A percentile compares a stretch with the other conserved stretches of the same genome.
phyloP scores from a whole-genome alignment of 1,140 invertebrate species.

The Leptoteleia sp. region DNA sequence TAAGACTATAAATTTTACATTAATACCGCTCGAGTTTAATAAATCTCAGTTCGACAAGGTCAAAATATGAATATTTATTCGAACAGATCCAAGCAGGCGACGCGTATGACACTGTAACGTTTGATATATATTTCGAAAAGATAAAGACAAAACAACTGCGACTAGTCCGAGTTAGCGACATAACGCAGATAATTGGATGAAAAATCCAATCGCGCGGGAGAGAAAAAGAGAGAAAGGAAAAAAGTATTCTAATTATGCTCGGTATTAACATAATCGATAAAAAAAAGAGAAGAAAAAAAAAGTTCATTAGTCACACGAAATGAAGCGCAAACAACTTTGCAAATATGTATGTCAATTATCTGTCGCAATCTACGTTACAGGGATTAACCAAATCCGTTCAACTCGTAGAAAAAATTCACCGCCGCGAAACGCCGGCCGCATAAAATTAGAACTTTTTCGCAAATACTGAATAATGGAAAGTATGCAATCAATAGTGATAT shows the following conservation, averaged over 20 bases:
- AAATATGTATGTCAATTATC: background rate
- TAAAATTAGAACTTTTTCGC: conserved; percentile 1
- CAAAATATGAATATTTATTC: conserved; percentile 16
- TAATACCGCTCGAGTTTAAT: conserved; percentile 12
- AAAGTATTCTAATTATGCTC: too few relatives aligned
- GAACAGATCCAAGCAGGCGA: background rate
- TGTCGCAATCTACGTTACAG: background rate
- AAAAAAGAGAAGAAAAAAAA: too few relatives aligned
- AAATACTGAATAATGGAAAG: conserved; percentile 5
- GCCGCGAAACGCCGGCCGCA: too few relatives aligned
- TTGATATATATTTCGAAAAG: background rate
- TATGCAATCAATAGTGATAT: conserved; percentile 1
- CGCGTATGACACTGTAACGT: background rate
- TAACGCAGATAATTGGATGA: too few relatives aligned
- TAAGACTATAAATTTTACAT: background rate
- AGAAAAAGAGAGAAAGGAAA: too few relatives aligned
- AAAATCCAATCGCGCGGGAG: too few relatives aligned
- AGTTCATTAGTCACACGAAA: too few relatives aligned
- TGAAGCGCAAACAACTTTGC: too few relatives aligned
- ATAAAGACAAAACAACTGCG: too few relatives aligned
- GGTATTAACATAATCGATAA: too few relatives aligned
- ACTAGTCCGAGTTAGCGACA: too few relatives aligned
- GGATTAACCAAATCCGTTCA: background rate
- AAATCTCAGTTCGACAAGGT: conserved; percentile 17
- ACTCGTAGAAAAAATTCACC: background rate